A percentile compares a stretch with the other conserved stretches of the same genome.
These are phyloP conservation scores for Anaspis maculata DNA, from an alignment of 2,888 invertebrate species.

Conservation along the genomic window DNA sequence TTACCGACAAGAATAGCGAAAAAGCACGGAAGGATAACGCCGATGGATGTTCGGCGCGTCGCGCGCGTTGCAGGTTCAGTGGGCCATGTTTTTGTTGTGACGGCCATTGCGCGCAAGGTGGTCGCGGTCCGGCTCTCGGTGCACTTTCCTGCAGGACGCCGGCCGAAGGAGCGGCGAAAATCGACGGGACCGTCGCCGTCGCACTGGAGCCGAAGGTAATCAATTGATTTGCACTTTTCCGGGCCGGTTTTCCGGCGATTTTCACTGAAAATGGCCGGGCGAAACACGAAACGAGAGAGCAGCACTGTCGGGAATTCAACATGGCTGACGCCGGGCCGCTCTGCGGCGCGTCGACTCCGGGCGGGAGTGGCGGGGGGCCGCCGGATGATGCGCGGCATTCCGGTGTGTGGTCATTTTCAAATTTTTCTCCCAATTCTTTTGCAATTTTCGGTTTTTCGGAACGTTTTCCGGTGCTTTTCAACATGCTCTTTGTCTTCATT, in stretches of 20 bases:
- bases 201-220: slow-evolving; percentile 1
- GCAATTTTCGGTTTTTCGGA: too few species aligned
- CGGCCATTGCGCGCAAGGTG: slow-evolving; percentile 25
- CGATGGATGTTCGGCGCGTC: too few species aligned
- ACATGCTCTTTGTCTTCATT: too few species aligned
- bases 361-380: slow-evolving; percentile 11
- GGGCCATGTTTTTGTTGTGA: slow-evolving; percentile 21
- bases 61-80: too few species aligned
- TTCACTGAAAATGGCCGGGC: slow-evolving; percentile 13
- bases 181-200: slow-evolving; percentile 8
- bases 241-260: slow-evolving; percentile 6
- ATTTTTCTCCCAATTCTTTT: too few species aligned
- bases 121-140: slow-evolving; percentile 5
- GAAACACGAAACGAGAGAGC: slow-evolving; percentile 24
- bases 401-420: too few species aligned
- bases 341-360: slow-evolving; percentile 14
- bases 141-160: slow-evolving; percentile 3
- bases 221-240: slow-evolving; percentile 15
- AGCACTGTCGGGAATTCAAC: slow-evolving; percentile 38
- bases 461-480: too few species aligned
- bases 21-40: too few species aligned
- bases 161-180: slow-evolving; percentile 4
- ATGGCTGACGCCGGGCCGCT: slow-evolving; percentile 36
- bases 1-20: too few species aligned
- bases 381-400: not conserved